These are phyloP conservation scores for Ischnura elegans DNA, from an alignment of 2,888 invertebrate genomes.

Conservation along the genomic window DNA sequence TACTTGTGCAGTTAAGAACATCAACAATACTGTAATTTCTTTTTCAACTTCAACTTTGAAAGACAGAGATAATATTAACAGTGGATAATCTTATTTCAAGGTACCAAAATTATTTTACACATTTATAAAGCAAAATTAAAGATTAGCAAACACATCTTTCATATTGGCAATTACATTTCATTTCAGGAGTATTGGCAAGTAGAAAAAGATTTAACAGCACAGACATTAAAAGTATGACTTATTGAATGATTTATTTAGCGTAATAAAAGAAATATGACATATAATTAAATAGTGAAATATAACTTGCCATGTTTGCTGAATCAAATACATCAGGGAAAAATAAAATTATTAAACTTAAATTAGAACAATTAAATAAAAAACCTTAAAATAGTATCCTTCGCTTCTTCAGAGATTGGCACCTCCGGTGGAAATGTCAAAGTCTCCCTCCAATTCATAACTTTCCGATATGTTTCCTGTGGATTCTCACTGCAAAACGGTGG, in stretches of 20 bases:
- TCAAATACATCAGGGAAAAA: not conserved
- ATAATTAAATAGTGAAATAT: not conserved
- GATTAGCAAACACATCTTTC: not conserved
- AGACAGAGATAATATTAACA: too few species aligned
- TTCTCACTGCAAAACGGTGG: conserved; percentile 99
- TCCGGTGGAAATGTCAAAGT: conserved; percentile 99
- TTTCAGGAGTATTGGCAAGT: too few species aligned
- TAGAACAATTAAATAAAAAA: conserved; percentile 68
- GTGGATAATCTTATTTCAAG: too few species aligned
- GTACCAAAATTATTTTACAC: too few species aligned
- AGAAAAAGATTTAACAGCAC: too few species aligned
- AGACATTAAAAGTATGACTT: too few species aligned
- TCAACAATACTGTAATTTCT: too few species aligned
- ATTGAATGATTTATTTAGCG: too few species aligned
- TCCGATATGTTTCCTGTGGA: conserved; percentile 96
- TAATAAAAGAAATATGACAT: not conserved
- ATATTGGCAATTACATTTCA: not conserved
- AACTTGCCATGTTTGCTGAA: not conserved
- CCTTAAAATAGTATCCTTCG: conserved; percentile 93
- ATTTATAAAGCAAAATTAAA: too few species aligned
- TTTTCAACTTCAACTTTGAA: too few species aligned
- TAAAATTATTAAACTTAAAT: not conserved
- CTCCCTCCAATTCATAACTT: conserved; percentile 99
- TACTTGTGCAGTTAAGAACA: too few species aligned
- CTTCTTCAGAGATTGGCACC: conserved; percentile 99